Conservation (phyloP, 2,113 vertebrate species). For the Bothrops jararaca region DNA sequence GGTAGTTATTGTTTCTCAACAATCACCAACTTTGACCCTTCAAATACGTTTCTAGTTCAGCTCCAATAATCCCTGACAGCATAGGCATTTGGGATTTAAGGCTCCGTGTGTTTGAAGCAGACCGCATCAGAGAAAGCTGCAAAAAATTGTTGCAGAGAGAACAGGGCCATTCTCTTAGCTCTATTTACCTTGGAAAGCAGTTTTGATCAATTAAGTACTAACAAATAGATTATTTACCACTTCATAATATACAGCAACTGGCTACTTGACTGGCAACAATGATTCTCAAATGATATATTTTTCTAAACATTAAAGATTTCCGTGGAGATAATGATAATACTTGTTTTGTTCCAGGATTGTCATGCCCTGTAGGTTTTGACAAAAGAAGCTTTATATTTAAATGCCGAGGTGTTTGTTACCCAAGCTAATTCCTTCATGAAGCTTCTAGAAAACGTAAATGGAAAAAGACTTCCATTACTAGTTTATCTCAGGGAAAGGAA, state of each 20-base stretch:
- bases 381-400: neutral
- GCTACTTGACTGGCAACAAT: no score
- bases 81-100: neutral
- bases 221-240: neutral
- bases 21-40: neutral
- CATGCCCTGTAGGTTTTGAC: neutral
- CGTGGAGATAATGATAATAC: neutral
- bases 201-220: neutral
- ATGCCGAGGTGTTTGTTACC: slow-evolving; percentile 15
- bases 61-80: neutral
- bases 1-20: neutral
- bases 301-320: neutral
- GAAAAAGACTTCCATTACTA: neutral
- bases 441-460: neutral
- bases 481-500: neutral
- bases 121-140: neutral
- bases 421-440: neutral
- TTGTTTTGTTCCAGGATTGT: neutral
- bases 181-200: neutral
- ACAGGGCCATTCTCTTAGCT: neutral
- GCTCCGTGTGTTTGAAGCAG: neutral
- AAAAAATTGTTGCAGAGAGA: neutral
- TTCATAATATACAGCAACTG: neutral
- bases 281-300: neutral
- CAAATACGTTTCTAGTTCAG: neutral